Base-by-base conservation (phyloP, 2,888 invertebrate genomes). In the Lasioglossum pauxillum region DNA sequence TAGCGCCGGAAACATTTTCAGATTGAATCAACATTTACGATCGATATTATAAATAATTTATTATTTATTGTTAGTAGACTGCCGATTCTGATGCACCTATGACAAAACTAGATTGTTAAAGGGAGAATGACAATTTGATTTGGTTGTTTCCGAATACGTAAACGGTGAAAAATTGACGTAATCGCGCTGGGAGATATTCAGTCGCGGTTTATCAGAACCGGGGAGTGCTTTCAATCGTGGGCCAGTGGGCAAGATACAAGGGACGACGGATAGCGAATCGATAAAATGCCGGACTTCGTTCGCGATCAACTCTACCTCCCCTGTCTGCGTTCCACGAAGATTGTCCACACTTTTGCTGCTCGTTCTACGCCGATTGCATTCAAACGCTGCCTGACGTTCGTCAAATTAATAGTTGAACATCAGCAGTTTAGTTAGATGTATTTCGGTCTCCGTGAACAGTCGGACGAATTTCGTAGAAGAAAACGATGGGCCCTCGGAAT, bases 221-320 rank as follows among this genome's bases (percentile, higher is more conserved):
- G 72, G 77, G 80, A 69, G 81, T 57, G 67, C 69, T 74, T 67
- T 67, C 86, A 75, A 78, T 83, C 88, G 83, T 84, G 78, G 80
- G 82, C 71, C 76, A 83, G 71, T 74, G 79, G 84, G 81, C 84
- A 81, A 84, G 75, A 83, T 83, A 79, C 53, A 64, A 69, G 86
- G 78, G 80, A 64, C 75, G 80, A 78, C 60, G 60, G 78, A 76
- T 60, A 72, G 80, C 23, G 27, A 69, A 85, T 86, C 86, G 86
- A 86, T 86, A 85, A 84, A 86, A 73, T 76, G 78, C 35, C 73
- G 67, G 67, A 35, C 35, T 19, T 67, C 67, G 67, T 67, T 67
- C 35, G 23, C 35, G 53, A 80, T 81, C 27, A 35, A 23, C 41
- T 71, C 53, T 53, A 41, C 67, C 41, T 75, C 49, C 41, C 19